Percentiles rank a stretch among this genome's conserved stretches.
Evolutionary conservation across 2,888 invertebrate species (phyloP).

Genomic region (Leistus spinibarbis): DNA sequence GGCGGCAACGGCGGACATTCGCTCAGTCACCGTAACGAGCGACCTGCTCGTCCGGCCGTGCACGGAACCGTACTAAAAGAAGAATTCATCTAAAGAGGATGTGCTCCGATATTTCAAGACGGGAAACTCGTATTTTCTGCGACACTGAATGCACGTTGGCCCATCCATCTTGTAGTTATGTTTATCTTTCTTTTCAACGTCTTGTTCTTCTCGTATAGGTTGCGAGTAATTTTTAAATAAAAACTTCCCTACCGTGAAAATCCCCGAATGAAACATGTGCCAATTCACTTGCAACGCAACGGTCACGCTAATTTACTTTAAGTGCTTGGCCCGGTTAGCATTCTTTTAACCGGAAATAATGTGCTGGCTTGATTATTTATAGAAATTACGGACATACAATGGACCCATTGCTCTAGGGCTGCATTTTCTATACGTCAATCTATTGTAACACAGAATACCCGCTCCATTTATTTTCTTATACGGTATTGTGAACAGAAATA

Average conservation of each 20-base stretch:
- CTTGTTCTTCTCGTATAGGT: not conserved
- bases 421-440: no score
- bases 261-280: not conserved
- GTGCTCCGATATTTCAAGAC: constrained; percentile 7
- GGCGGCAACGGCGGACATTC: not conserved
- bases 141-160: constrained; percentile 5
- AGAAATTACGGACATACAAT: no score
- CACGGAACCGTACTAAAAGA: constrained; percentile 4
- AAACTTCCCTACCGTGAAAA: constrained; percentile 7
- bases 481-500: no score
- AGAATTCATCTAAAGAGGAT: constrained; percentile 4
- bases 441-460: no score
- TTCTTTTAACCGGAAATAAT: not conserved
- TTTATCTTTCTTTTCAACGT: constrained; percentile 5
- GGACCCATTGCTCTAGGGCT: no score
- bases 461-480: no score
- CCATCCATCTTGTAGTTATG: constrained; percentile 9
- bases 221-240: constrained; percentile 9
- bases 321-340: not conserved
- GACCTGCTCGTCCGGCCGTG: constrained; percentile 7
- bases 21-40: constrained; percentile 5
- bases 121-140: constrained; percentile 9
- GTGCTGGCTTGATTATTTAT: not conserved
- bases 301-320: not conserved
- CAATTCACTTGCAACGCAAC: not conserved